Conservation (phyloP, 2,888 invertebrate species). For the Chymomyza fuscimana region DNA sequence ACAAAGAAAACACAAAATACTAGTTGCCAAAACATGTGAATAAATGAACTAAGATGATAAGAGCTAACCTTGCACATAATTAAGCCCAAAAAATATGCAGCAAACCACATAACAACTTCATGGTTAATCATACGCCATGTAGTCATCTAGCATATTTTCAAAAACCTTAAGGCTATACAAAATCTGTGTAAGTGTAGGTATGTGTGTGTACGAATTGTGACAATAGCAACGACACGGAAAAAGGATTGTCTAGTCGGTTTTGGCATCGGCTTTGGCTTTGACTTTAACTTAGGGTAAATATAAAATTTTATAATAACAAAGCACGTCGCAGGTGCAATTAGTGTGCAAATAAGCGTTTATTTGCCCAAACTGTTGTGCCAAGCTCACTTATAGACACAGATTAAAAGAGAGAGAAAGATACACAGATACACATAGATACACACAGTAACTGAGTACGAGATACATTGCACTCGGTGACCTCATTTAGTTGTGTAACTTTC, state of each 20-base stretch:
- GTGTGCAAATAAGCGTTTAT: slow-evolving; percentile 74
- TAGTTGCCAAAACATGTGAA: slow-evolving; percentile 10
- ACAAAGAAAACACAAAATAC: background rate
- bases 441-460: background rate
- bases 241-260: background rate
- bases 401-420: slow-evolving; percentile 18
- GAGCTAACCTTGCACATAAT: slow-evolving; percentile 47
- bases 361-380: slow-evolving; percentile 40
- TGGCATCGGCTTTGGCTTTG: background rate
- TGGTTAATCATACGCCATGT: slow-evolving; percentile 66
- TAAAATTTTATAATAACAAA: slow-evolving; percentile 72
- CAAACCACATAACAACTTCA: slow-evolving; percentile 42
- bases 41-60: no score
- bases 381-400: slow-evolving; percentile 29
- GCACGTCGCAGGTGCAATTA: slow-evolving; percentile 74
- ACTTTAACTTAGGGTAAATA: slow-evolving; percentile 53
- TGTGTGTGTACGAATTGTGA: slow-evolving; percentile 37
- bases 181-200: background rate
- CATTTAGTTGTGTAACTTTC: slow-evolving; percentile 45
- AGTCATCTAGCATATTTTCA: slow-evolving; percentile 19
- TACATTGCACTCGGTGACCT: slow-evolving; percentile 51
- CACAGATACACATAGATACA: background rate
- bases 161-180: slow-evolving; percentile 12
- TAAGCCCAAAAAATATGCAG: slow-evolving; percentile 47
- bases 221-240: slow-evolving; percentile 38